phyloP scores from a whole-genome alignment of 1,140 invertebrate species.

The Rhynchophorus ferrugineus region DNA sequence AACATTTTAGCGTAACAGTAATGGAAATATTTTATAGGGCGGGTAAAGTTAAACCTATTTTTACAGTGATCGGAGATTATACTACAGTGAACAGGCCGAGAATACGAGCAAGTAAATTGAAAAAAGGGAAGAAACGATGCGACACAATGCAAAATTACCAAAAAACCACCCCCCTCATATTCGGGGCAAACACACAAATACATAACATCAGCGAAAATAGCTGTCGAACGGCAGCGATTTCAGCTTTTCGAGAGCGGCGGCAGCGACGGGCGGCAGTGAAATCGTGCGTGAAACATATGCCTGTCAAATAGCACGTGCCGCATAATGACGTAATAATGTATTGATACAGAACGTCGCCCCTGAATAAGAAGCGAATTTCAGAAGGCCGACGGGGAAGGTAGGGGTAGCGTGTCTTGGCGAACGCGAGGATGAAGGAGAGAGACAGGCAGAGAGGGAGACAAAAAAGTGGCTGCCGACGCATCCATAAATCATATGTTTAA shows the following conservation, averaged over 20 bases:
- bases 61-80: no score
- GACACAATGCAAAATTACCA: neutral
- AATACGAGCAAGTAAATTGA: no score
- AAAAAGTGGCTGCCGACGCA: no score
- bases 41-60: no score
- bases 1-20: no score
- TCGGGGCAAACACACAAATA: conserved; percentile 11
- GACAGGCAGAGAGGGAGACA: no score
- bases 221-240: conserved; percentile 1
- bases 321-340: conserved; percentile 40
- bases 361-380: conserved; percentile 14
- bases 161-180: neutral
- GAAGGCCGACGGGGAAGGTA: neutral
- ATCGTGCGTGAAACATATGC: conserved; percentile 40
- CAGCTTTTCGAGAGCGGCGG: no score
- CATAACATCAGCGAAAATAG: conserved; percentile 16
- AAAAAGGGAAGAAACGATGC: neutral
- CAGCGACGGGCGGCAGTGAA: conserved; percentile 20
- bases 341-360: conserved; percentile 31
- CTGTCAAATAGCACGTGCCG: conserved; percentile 36
- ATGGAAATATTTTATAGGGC: no score
- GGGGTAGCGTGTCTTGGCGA: conserved; percentile 1
- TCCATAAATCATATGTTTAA: neutral
- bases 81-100: no score
- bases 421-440: neutral